phyloP scores from a whole-genome alignment of 2,797 vertebrate genomes.

The Setipinna tenuifilis region DNA sequence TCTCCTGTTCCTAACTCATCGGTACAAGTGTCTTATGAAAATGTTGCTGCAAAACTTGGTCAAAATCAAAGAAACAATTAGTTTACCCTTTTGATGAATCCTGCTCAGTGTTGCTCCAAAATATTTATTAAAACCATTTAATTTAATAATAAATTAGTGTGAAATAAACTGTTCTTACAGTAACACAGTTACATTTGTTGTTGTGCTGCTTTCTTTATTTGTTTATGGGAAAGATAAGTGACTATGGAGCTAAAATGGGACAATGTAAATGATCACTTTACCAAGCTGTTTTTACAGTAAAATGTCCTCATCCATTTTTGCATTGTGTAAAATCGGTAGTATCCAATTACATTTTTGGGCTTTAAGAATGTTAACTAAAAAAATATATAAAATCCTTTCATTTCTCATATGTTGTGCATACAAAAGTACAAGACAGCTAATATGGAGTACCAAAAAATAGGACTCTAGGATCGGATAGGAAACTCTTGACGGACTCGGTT shows the following conservation, averaged over 20 bases:
- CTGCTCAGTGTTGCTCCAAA: background rate
- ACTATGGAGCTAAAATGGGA: background rate
- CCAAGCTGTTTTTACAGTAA: background rate
- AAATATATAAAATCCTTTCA: slow-evolving; percentile 10
- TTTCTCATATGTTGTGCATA: background rate
- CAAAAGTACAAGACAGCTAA: background rate
- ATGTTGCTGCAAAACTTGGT: too few relatives aligned
- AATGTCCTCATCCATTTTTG: background rate
- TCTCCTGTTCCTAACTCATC: too few relatives aligned
- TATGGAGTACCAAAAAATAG: too few relatives aligned
- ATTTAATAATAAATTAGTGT: background rate
- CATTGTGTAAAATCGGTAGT: background rate
- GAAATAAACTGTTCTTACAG: background rate
- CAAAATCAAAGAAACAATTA: too few relatives aligned
- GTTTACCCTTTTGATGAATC: too few relatives aligned
- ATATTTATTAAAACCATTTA: background rate
- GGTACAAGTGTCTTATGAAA: too few relatives aligned
- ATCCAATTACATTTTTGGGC: background rate
- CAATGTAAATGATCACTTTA: background rate
- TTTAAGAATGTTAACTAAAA: background rate
- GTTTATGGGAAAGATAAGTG: background rate
- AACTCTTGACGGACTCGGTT: background rate
- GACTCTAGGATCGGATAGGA: slow-evolving; percentile 8
- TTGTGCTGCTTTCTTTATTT: background rate
- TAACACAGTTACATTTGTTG: background rate